Evolutionary conservation across 2,113 vertebrate genomes (phyloP), one percentile per base, ranked within the genome.

Genomic region (Oplegnathus fasciatus): DNA sequence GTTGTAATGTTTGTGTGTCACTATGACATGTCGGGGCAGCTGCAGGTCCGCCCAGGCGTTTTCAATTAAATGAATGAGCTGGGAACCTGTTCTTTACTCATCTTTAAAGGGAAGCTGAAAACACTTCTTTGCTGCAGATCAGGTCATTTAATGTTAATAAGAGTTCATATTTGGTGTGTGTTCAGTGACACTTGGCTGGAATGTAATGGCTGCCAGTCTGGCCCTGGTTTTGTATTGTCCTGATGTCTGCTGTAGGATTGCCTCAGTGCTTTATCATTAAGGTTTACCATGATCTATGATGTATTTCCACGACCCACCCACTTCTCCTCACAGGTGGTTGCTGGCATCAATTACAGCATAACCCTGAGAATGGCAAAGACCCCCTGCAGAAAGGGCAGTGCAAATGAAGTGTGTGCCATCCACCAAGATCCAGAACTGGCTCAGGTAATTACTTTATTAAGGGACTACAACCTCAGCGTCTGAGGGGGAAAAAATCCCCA

Each of bases 341-440:
- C 89, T 74, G 96, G 96, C 26, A 0, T 64, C 0, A 94, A 93
- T 30, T 96, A 96, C 60, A 0, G 57, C 30, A 86, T 96, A 17
- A 95, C 85, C 1, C 92, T 93, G 57, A 73, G 68, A 3, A 84
- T 96, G 94, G 90, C 0, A 0, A 91, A 37, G 54, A 95, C 94
- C 1, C 0, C 22, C 0, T 96, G 96, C 93, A 93, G 70, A 65
- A 96, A 95, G 73, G 2, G 1, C 10, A 17, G 1, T 0, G 4
- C 2, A 0, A 34, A 73, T 4, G 52, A 84, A 22, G 1, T 6
- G 6, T 96, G 95, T 3, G 0, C 3, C 0, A 0, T 89, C 42
- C 14, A 85, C 0, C 0, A 9, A 1, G 57, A 84, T 2, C 26
- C 40, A 14, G 7, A 0, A 0, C 0, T 20, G 32, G 46, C 62